Conservation (phyloP, 2,113 vertebrate genomes). For the Cyanoramphus novaezelandiae region DNA sequence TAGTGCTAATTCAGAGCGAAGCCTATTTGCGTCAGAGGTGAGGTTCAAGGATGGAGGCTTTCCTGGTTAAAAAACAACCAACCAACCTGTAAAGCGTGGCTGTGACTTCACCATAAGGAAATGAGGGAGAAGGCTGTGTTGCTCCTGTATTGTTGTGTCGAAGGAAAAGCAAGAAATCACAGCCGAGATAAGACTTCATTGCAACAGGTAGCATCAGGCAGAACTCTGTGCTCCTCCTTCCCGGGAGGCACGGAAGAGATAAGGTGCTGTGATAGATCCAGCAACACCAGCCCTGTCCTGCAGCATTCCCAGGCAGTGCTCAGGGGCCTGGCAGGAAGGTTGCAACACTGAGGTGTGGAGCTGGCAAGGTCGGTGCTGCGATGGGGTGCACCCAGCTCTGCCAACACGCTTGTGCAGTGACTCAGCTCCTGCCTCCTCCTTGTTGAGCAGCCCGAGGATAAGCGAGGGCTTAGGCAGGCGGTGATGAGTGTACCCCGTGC, state of each 20-base stretch:
- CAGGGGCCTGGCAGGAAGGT: not conserved
- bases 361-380: not conserved
- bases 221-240: not conserved
- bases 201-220: not conserved
- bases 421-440: conserved; percentile 18
- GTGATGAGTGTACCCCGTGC: not conserved
- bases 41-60: not conserved
- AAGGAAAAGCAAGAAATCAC: not conserved
- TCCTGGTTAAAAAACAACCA: not conserved
- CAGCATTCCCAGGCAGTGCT: not conserved
- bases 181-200: not conserved
- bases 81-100: rapidly evolving
- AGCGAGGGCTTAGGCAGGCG: not conserved
- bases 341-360: not conserved
- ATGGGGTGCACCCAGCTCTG: not conserved
- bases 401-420: not conserved
- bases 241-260: rapidly evolving
- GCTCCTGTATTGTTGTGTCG: not conserved
- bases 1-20: not conserved
- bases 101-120: not conserved
- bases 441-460: not conserved
- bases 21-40: not conserved
- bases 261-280: not conserved
- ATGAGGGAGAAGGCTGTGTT: not conserved
- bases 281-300: not conserved